Conservation (phyloP, 2,113 vertebrate genomes). For the Morone chrysops region DNA sequence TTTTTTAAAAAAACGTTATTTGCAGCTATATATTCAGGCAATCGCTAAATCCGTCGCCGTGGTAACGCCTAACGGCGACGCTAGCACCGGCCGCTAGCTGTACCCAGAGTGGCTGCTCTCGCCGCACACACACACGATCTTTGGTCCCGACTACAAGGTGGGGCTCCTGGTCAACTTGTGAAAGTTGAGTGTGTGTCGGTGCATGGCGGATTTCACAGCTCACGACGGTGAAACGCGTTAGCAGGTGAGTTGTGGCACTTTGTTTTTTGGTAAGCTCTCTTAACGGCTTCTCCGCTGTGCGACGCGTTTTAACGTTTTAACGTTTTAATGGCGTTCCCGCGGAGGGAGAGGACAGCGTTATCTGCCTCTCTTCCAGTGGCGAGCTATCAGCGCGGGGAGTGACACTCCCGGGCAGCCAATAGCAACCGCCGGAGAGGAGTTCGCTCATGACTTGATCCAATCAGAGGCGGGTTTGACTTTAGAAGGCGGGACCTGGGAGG, state of each 20-base stretch:
- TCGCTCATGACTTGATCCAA: neutral
- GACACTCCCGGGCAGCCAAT: constrained; percentile 51
- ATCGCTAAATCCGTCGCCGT: neutral
- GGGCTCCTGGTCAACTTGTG: constrained; percentile 59
- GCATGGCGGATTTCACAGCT: constrained; percentile 24
- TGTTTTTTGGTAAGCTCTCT: fast-evolving
- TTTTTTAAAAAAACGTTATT: neutral
- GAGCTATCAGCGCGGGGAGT: constrained; percentile 9
- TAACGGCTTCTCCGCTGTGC: fast-evolving
- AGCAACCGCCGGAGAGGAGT: neutral
- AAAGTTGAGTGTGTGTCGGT: constrained; percentile 51
- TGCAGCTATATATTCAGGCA: fast-evolving
- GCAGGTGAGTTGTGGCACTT: constrained; percentile 40
- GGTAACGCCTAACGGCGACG: neutral
- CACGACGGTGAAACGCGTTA: neutral
- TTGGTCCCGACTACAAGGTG: constrained; percentile 52
- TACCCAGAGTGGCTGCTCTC: constrained; percentile 8
- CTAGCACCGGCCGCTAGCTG: too few relatives aligned
- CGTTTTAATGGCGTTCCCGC: neutral
- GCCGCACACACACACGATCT: neutral
- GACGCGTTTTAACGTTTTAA: neutral
- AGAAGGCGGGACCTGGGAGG: constrained; percentile 33
- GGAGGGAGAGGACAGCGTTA: neutral
- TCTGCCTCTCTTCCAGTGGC: neutral
- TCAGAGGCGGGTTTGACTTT: neutral